A percentile compares a stretch with the other conserved stretches of the same genome.
Conservation (phyloP, 2,113 vertebrate genomes). For the Haliaeetus leucogaster region DNA sequence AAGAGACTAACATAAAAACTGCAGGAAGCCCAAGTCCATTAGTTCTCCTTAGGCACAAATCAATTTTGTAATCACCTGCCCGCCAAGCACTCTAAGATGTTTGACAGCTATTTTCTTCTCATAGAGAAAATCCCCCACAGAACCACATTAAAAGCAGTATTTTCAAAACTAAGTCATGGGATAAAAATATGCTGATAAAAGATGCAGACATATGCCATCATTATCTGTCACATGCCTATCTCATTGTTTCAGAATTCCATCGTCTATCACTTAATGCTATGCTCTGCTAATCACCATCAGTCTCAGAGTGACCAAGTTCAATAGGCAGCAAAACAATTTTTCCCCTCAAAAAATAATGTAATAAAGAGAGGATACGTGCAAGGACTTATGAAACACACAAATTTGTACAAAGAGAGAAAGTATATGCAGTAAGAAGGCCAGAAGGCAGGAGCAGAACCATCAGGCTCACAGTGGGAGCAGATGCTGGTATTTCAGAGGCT, state of each 20-base stretch:
- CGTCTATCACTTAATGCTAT: rapidly evolving
- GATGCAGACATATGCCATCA: neutral
- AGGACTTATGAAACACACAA: rapidly evolving
- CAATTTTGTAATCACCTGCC: constrained; percentile 38
- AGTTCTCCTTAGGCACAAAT: constrained; percentile 27
- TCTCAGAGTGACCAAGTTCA: neutral
- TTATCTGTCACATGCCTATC: neutral
- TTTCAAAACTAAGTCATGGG: constrained; percentile 1
- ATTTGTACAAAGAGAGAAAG: neutral
- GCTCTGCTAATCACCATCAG: neutral
- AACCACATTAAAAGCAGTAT: constrained; percentile 12
- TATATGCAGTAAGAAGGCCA: neutral
- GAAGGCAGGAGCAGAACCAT: neutral
- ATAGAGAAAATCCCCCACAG: neutral
- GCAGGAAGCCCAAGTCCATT: constrained; percentile 33
- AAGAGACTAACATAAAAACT: neutral
- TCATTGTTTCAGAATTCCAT: neutral
- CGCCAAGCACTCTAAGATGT: neutral
- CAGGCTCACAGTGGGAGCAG: neutral
- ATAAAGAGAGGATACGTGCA: neutral
- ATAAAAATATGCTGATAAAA: constrained; percentile 10
- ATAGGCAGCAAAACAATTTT: neutral
- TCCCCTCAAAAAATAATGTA: neutral
- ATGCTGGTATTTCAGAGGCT: neutral
- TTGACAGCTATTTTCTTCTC: constrained; percentile 13